Percentiles rank a stretch among this genome's conserved stretches.
phyloP scores from a whole-genome alignment of 2,797 vertebrate species.

The Lagocephalus sceleratus region DNA sequence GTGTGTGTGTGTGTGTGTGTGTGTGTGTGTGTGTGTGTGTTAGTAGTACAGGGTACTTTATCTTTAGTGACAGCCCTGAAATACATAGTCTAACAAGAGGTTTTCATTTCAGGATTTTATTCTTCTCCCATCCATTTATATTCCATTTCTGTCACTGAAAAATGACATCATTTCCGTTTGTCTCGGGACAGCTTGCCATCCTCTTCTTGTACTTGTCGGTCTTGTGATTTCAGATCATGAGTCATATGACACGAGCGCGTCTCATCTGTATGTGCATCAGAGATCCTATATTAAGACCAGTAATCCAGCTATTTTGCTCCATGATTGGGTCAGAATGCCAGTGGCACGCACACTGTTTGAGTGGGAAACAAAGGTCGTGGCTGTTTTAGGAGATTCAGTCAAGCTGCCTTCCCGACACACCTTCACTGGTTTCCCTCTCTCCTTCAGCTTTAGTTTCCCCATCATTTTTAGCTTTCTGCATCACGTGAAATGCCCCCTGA shows the following conservation, averaged over 20 bases:
- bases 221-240: constrained; percentile 33
- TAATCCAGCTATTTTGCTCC: constrained; percentile 48
- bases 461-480: constrained; percentile 5
- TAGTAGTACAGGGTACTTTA: constrained; percentile 47
- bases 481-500: constrained; percentile 42
- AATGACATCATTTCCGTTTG: constrained; percentile 23
- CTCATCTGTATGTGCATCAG: constrained; percentile 12
- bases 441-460: too few species aligned
- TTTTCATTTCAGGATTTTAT: constrained; percentile 41
- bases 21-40: constrained; percentile 17
- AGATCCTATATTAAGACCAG: constrained; percentile 52
- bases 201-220: neutral
- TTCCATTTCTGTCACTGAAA: constrained; percentile 6
- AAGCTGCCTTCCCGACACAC: constrained; percentile 47
- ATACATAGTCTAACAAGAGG: constrained; percentile 39
- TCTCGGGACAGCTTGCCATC: constrained; percentile 4
- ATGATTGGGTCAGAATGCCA: constrained; percentile 40
- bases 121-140: constrained; percentile 27
- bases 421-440: constrained; percentile 17
- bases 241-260: constrained; percentile 26
- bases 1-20: constrained; percentile 16
- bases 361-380: constrained; percentile 59
- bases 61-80: constrained; percentile 61
- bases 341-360: constrained; percentile 45
- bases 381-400: constrained; percentile 52